Conservation (phyloP, 2,113 vertebrate genomes). For the Athene noctua region DNA sequence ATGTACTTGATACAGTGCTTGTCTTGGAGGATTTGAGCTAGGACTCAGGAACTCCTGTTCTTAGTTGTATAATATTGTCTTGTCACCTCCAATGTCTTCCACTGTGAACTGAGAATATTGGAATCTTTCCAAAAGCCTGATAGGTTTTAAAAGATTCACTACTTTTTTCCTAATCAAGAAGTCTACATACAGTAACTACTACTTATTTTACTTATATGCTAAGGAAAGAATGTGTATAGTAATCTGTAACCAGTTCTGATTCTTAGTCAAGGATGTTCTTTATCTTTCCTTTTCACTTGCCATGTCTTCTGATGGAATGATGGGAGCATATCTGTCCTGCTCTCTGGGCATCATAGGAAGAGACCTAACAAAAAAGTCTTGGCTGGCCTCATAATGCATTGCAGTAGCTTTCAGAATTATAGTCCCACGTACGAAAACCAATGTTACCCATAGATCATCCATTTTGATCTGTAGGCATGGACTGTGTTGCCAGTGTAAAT, state of each 20-base stretch:
- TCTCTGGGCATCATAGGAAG: not conserved
- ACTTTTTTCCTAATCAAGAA: not conserved
- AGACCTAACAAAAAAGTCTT: not conserved
- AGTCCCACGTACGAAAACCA: not conserved
- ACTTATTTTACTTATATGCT: not conserved
- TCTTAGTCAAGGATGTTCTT: not conserved
- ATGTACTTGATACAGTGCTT: not conserved
- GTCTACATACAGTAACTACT: not conserved
- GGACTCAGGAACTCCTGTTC: not conserved
- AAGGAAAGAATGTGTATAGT: not conserved
- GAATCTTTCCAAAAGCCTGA: not conserved
- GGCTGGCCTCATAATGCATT: not conserved
- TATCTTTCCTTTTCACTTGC: not conserved
- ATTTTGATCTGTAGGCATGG: not conserved
- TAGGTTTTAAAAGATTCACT: not conserved
- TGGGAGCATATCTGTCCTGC: not conserved
- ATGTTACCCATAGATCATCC: accelerated
- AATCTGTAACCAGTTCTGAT: not conserved
- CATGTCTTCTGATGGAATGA: not conserved
- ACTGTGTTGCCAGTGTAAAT: not conserved
- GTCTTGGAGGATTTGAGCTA: not conserved
- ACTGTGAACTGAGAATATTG: not conserved
- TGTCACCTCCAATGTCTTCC: not conserved
- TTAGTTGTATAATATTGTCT: not conserved
- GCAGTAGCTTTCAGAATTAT: not conserved